Evolutionary conservation across 2,888 invertebrate genomes (phyloP).

Genomic region (Pandemis cinnamomeana): DNA sequence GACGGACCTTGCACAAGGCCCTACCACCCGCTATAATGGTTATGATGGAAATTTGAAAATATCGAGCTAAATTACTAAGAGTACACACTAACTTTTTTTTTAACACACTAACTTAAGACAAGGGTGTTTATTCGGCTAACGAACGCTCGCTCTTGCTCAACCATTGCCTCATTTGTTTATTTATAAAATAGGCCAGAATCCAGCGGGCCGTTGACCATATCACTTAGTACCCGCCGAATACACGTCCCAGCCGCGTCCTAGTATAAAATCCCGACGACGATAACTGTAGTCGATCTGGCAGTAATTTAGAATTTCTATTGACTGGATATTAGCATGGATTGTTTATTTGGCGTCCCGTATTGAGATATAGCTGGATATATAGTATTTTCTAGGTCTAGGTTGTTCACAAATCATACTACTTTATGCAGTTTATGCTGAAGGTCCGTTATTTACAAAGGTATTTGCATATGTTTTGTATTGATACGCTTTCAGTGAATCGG

Average conservation of each 20-base stretch:
- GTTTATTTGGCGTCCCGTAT: constrained; percentile 36
- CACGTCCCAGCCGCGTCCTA: not conserved
- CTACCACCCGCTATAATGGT: no score
- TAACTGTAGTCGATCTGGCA: constrained; percentile 32
- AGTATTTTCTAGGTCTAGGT: constrained; percentile 40
- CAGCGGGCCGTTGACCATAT: not conserved
- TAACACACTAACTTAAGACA: no score
- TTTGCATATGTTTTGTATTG: constrained; percentile 15
- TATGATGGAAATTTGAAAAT: no score
- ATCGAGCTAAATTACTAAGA: no score
- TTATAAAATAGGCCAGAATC: not conserved
- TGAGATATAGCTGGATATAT: constrained; percentile 29
- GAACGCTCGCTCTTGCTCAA: no score
- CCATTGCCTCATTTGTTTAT: no score
- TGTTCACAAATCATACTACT: constrained; percentile 36
- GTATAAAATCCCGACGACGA: constrained; percentile 22
- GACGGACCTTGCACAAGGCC: no score
- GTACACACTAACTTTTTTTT: no score
- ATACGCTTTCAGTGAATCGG: not conserved
- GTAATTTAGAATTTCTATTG: constrained; percentile 38
- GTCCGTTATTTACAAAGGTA: constrained; percentile 25
- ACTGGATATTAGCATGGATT: constrained; percentile 38
- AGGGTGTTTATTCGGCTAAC: no score
- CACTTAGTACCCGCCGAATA: not conserved
- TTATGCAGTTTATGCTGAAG: constrained; percentile 27